Evolutionary conservation across 1,140 invertebrate species (phyloP).

Genomic region (Trinorchestia longiramus): DNA sequence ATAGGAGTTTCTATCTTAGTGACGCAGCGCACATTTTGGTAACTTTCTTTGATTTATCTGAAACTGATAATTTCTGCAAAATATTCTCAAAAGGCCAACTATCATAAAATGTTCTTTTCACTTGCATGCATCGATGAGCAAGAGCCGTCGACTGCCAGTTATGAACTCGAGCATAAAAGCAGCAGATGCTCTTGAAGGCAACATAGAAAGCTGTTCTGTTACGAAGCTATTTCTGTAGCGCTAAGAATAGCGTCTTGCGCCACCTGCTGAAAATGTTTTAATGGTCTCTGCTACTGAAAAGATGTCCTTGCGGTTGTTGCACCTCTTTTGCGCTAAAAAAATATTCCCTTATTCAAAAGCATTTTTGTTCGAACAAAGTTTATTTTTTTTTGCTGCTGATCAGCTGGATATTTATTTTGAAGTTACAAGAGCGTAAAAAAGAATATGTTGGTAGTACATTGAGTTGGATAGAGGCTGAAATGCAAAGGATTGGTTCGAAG

Average conservation of each 20-base stretch:
- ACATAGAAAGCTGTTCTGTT: background rate
- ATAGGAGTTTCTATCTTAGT: too few relatives aligned
- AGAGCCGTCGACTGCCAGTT: background rate
- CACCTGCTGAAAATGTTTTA: background rate
- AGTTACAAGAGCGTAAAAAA: too few relatives aligned
- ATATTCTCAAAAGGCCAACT: background rate
- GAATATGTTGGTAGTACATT: too few relatives aligned
- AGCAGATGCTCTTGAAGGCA: background rate
- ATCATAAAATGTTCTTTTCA: background rate
- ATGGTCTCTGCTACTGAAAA: background rate
- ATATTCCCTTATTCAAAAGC: background rate
- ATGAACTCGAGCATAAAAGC: background rate
- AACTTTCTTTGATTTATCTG: background rate
- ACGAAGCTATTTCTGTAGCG: background rate
- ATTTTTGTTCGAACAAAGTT: background rate
- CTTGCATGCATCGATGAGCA: background rate
- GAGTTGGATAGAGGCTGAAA: too few relatives aligned
- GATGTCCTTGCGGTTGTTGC: background rate
- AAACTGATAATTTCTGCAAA: background rate
- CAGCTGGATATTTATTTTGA: too few relatives aligned
- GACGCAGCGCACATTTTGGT: too few relatives aligned
- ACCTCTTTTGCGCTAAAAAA: background rate
- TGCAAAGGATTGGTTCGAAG: too few relatives aligned
- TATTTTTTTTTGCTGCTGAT: too few relatives aligned
- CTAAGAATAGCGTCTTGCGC: background rate